Evolutionary conservation across 2,797 vertebrate genomes (phyloP), one percentile per base, ranked within the genome.

Genomic region (Loris lydekkerianus): DNA sequence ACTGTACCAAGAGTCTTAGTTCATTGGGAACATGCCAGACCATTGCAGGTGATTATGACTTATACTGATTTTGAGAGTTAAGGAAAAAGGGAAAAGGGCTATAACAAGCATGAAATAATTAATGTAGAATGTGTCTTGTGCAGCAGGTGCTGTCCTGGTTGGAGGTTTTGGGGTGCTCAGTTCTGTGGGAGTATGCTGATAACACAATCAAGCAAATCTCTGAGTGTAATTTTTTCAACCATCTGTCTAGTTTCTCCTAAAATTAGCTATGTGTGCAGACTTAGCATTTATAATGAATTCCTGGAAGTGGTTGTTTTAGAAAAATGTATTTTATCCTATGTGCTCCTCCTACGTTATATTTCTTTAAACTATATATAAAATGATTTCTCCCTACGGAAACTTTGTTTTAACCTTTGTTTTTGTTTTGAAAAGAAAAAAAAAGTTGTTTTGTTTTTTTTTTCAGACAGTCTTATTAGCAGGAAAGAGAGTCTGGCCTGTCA

Each of bases 311-410:
- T 70, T 60, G 21, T 46, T 86, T 75, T 78, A n/a, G 86, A 92
- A 96, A 82, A 88, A n/a, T 46, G 4, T 63, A 25, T 86, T 91
- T 94, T 85, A 70, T 73, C 56, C 18, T 88, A 2, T 84, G 11
- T 95, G 18, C 27, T 53, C 58, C 91, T 49, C 49, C 49, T 49
- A 43, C 56, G 73, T 53, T 27, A 31, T 78, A 63, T 89, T 86
- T 31, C 4, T 69, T 10, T 89, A 61, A 89, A 46, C 31, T 78
- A 2, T 56, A 6, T 29, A 18, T 9, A 61, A 83, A 80, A 87
- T 10, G 43, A 61, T 61, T 34, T 40, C 10, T 37, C 11, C 10
- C 18, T 7, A 14, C 31, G 27, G 31, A 94, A n/a, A 77, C 25
- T 91, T 76, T 75, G 25, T 85, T 91, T 77, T 43, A 85, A 11